Percentiles rank a stretch among this genome's conserved stretches.
phyloP scores from a whole-genome alignment of 2,797 vertebrate genomes.

The Crocidura indochinensis region DNA sequence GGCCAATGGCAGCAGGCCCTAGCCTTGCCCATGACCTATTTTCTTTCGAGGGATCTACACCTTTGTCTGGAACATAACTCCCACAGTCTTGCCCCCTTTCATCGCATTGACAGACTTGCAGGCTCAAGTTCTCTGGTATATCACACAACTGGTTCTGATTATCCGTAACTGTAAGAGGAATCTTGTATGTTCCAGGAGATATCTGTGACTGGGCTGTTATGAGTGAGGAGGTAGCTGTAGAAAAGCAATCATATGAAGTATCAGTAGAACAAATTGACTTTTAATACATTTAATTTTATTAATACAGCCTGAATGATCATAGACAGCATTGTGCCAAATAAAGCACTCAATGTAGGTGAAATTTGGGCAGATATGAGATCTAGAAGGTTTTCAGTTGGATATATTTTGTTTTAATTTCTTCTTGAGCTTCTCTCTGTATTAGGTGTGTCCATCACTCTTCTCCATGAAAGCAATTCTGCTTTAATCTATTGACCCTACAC shows the following conservation, averaged over 20 bases:
- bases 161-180: constrained; percentile 83
- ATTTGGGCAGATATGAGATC: background rate
- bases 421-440: background rate
- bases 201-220: constrained; percentile 75
- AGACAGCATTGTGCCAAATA: background rate
- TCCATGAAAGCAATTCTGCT: background rate
- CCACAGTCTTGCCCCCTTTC: constrained; percentile 80
- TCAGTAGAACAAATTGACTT: background rate
- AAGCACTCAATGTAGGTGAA: background rate
- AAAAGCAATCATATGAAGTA: background rate
- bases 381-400: background rate
- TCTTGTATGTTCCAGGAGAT: constrained; percentile 73
- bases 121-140: constrained; percentile 83
- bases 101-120: constrained; percentile 89
- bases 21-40: constrained; percentile 16
- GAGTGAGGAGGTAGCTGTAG: constrained; percentile 86
- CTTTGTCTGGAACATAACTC: accelerated
- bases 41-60: accelerated
- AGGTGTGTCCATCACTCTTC: background rate
- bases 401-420: background rate
- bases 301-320: background rate
- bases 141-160: constrained; percentile 81
- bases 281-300: background rate
- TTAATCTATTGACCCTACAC: background rate
- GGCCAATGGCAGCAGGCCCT: constrained; percentile 88